Conservation (phyloP, 2,888 invertebrate species). For the Agrochola circellaris region DNA sequence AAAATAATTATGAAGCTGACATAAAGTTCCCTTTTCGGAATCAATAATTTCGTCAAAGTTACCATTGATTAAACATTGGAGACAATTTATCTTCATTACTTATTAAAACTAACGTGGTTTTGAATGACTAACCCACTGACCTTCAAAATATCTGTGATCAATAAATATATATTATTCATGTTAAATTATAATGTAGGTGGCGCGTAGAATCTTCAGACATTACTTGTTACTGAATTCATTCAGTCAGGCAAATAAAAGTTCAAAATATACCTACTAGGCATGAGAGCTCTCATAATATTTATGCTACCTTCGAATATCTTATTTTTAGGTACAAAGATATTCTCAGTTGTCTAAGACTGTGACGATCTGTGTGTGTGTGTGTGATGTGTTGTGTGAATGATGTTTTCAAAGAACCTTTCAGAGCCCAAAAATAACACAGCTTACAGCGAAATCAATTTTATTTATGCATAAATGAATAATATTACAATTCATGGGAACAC, state of each 20-base stretch:
- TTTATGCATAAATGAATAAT: neutral
- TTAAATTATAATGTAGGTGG: conserved; percentile 4
- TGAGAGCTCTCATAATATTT: conserved; percentile 8
- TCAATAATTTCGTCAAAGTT: too few relatives aligned
- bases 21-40: neutral
- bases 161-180: conserved; percentile 11
- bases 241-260: neutral
- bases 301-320: neutral
- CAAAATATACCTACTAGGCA: neutral
- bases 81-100: neutral
- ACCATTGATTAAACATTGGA: too few relatives aligned
- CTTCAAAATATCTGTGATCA: conserved; percentile 26
- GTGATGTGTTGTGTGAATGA: too few relatives aligned
- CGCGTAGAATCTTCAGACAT: neutral
- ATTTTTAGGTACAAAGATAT: neutral
- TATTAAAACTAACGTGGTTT: conserved; percentile 23
- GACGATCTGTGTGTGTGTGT: too few relatives aligned
- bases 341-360: neutral
- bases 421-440: neutral
- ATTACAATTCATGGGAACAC: neutral
- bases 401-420: neutral
- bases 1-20: neutral
- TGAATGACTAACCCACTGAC: conserved; percentile 21
- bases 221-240: neutral
- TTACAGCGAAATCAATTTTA: neutral